Evolutionary conservation across 2,113 vertebrate genomes (phyloP).

Genomic region (Crotalus horridus): DNA sequence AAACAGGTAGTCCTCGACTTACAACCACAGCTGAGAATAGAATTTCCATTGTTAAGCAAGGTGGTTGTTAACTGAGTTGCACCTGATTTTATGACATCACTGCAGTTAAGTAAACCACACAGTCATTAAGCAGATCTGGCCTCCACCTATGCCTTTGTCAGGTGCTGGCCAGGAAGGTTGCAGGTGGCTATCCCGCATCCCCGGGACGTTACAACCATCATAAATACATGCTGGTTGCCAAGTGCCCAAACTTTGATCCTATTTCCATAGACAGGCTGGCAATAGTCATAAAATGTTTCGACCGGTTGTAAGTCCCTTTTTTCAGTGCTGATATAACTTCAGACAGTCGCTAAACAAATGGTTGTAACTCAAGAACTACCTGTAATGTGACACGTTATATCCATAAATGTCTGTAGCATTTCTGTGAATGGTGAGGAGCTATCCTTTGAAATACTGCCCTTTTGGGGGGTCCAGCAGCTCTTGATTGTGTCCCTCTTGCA

Average conservation of each 20-base stretch:
- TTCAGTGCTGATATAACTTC: background rate
- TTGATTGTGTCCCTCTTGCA: conserved; percentile 27
- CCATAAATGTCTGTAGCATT: background rate
- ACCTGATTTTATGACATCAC: background rate
- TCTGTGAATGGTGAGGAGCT: background rate
- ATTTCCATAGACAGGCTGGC: background rate
- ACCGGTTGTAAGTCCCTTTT: background rate
- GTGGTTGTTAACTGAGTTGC: background rate
- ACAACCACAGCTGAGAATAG: background rate
- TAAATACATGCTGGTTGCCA: background rate
- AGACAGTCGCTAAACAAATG: background rate
- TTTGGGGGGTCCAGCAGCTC: background rate
- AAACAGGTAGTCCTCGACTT: background rate
- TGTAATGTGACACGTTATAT: background rate
- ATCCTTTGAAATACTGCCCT: background rate
- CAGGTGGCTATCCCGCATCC: background rate
- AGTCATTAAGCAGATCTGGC: background rate
- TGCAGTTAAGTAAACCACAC: background rate
- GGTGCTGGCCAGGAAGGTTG: background rate
- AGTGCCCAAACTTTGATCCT: background rate
- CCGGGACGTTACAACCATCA: background rate
- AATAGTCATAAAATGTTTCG: background rate
- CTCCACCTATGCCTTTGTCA: background rate
- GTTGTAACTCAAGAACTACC: background rate
- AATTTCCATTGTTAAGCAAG: background rate